Conservation (phyloP, 1,140 invertebrate species). For the Drosophila ananassae region DNA sequence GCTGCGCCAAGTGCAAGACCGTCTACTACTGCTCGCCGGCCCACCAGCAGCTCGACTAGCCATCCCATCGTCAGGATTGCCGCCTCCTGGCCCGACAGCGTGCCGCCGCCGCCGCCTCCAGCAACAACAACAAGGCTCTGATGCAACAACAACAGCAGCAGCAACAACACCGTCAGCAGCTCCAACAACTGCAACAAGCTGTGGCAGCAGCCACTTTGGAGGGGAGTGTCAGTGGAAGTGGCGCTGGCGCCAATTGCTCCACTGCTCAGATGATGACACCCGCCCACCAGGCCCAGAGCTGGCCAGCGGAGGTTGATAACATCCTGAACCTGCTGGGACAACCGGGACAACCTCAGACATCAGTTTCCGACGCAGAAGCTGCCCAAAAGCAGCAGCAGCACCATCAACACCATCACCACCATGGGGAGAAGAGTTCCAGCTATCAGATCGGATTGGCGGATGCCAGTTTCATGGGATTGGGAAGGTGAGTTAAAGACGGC, state of each 20-base stretch:
- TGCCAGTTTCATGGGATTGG: conserved; percentile 70
- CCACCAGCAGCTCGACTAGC: conserved; percentile 91
- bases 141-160: conserved; percentile 13
- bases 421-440: conserved; percentile 71
- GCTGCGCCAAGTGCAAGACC: conserved; percentile 89
- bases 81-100: conserved; percentile 64
- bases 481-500: conserved; percentile 64
- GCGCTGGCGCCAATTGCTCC: conserved; percentile 65
- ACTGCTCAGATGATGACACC: conserved; percentile 72
- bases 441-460: conserved; percentile 73
- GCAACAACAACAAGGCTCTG: conserved; percentile 36
- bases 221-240: conserved; percentile 26
- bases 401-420: conserved; percentile 39
- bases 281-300: conserved; percentile 63
- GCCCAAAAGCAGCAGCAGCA: conserved; percentile 33
- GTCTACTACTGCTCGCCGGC: conserved; percentile 91
- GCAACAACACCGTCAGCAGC: conserved; percentile 39
- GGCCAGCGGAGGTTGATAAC: conserved; percentile 62
- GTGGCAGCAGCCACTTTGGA: conserved; percentile 69
- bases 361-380: conserved; percentile 1
- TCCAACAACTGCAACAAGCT: conserved; percentile 71
- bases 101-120: conserved; percentile 1
- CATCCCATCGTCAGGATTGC: conserved; percentile 88
- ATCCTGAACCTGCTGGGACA: conserved; percentile 58
- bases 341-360: conserved; percentile 11